Base-by-base conservation (phyloP, 2,888 invertebrate species). In the Pedicia rivosa region DNA sequence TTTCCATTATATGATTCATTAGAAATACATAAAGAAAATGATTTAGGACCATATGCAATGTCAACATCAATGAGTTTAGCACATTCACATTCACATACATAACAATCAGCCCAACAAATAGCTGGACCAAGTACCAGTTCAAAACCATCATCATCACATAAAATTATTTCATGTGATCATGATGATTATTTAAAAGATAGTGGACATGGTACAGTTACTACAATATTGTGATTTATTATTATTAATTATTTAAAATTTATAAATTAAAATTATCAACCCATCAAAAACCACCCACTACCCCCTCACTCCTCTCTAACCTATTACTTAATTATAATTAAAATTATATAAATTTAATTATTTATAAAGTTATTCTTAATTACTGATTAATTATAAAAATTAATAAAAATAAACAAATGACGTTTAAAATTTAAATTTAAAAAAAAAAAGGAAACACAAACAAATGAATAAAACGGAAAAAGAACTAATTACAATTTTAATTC, bases 1-100 rank as follows among this genome's bases (percentile, higher is more conserved):
- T 87, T 77, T 51, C 88, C 90, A 1, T 67, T 90, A 40, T 91
- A 91, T 55, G 78, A 90, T 55, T 70, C 68, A 4, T 61, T 75
- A 48, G 74, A 78, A 16, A 76, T 59, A 16, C 54, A 59, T 17
- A 57, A 58, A 46, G 20, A 17, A 13, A 41, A 45, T 9, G 58
- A 61, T 40, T 47, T 53, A 16, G 57, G 60, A 36, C 57, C 59
- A 4, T 59, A 59, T 36, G 56, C 60, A 19, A 46, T 60, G 35
- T 59, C 61, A 14, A 25, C 25, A 17, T 25, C 35, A 26, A 35
- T 35, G 14, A 25, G 25, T 7, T 51, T 60, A 42, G 57, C 59
- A 24, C 59, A 54, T 37, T 61, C 61, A 2, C 58, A 61, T 41
- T 59, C 61, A 35, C 60, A 61, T 46, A 60, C 61, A 53, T 61